Evolutionary conservation across 2,113 vertebrate genomes (phyloP).

Genomic region (Rana temporaria): DNA sequence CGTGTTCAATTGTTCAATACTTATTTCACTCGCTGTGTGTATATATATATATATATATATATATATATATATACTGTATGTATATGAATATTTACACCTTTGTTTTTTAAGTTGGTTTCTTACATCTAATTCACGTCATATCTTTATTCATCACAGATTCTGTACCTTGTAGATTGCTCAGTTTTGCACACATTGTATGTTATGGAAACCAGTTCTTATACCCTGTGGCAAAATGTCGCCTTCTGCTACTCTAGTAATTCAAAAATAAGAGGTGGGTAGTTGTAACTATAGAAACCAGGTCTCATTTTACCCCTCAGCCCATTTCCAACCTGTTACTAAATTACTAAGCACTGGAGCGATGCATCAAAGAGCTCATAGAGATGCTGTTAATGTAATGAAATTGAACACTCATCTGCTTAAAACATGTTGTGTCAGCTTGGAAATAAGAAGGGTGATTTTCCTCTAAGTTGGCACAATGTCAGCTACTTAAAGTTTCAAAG

Average conservation of each 20-base stretch:
- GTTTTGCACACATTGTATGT: conserved; percentile 44
- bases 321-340: conserved; percentile 97
- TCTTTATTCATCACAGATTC: background rate
- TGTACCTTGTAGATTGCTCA: background rate
- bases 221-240: conserved; percentile 72
- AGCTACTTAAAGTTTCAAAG: conserved; percentile 74
- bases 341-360: conserved; percentile 77
- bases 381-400: conserved; percentile 87
- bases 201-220: conserved; percentile 63
- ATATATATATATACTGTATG: no score
- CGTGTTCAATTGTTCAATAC: no score
- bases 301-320: conserved; percentile 88
- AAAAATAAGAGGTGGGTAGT: conserved; percentile 75
- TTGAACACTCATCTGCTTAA: conserved; percentile 78
- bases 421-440: conserved; percentile 82
- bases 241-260: conserved; percentile 70
- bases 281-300: conserved; percentile 85
- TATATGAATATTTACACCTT: no score
- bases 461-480: conserved; percentile 66
- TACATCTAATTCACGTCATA: no score
- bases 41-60: no score
- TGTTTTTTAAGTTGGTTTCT: no score
- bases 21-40: no score
- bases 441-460: conserved; percentile 73
- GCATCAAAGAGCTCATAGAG: conserved; percentile 84